Percentiles rank a stretch among this genome's conserved stretches.
Evolutionary conservation across 1,140 invertebrate species (phyloP).

Genomic region (Anastatus disparis): DNA sequence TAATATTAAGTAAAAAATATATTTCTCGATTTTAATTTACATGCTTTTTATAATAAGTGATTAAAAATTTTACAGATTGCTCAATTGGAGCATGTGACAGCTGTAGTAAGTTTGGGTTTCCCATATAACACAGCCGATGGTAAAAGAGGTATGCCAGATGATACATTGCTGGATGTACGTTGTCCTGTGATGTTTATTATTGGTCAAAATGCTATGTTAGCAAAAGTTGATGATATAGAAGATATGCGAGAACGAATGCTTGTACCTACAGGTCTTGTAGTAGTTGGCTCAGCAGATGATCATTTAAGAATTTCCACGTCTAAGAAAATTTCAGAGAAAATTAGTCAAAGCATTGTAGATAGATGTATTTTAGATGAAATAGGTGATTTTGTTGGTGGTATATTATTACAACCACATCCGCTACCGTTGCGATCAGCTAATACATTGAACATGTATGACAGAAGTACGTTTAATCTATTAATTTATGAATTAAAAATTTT

Average conservation of each 20-base stretch:
- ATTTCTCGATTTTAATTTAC: no score
- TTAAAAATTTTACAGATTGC: conserved; percentile 62
- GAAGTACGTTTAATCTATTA: conserved; percentile 5
- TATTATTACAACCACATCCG: conserved; percentile 71
- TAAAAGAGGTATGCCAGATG: conserved; percentile 81
- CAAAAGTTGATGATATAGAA: conserved; percentile 80
- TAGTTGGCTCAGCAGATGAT: conserved; percentile 87
- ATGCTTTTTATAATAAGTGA: background rate
- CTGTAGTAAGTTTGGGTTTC: conserved; percentile 84
- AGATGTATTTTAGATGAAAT: conserved; percentile 78
- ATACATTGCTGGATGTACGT: conserved; percentile 78
- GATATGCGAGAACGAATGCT: conserved; percentile 79
- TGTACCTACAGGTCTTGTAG: conserved; percentile 80
- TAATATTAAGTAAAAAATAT: no score
- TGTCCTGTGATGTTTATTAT: conserved; percentile 84
- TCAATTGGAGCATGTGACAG: conserved; percentile 75
- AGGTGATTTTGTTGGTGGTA: conserved; percentile 71
- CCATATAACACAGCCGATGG: conserved; percentile 81
- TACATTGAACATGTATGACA: conserved; percentile 15
- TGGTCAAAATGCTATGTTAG: conserved; percentile 77
- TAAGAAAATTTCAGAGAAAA: conserved; percentile 77
- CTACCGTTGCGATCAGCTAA: conserved; percentile 66
- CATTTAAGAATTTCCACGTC: conserved; percentile 76
- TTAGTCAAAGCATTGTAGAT: conserved; percentile 87
- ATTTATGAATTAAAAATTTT: no score